These are phyloP conservation scores for Neotoma lepida DNA, from an alignment of 2,113 vertebrate genomes.

Conservation along the genomic window DNA sequence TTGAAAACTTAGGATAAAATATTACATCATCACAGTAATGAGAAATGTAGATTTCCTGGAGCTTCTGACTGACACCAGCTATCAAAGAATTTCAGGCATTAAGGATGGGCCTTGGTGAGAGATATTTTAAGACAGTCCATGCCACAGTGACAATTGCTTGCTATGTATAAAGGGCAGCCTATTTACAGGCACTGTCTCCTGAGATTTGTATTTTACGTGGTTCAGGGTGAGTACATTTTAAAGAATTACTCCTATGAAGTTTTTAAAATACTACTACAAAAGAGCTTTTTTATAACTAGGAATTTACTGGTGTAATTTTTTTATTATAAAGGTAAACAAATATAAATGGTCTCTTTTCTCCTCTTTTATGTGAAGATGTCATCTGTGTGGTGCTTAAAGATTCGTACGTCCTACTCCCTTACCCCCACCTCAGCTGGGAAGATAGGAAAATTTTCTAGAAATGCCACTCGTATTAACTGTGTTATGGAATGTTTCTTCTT, in stretches of 20 bases:
- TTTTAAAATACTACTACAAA: slow-evolving; percentile 9
- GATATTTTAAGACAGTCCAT: slow-evolving; percentile 78
- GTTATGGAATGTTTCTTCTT: neutral
- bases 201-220: slow-evolving; percentile 50
- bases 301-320: slow-evolving; percentile 32
- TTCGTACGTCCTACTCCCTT: neutral
- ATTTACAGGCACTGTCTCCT: slow-evolving; percentile 46
- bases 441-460: neutral
- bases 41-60: slow-evolving; percentile 49
- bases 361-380: neutral
- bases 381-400: slow-evolving; percentile 4
- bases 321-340: slow-evolving; percentile 23
- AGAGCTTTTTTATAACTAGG: slow-evolving; percentile 16
- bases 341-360: neutral
- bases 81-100: slow-evolving; percentile 76
- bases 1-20: slow-evolving; percentile 31
- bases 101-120: slow-evolving; percentile 63
- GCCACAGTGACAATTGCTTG: slow-evolving; percentile 74
- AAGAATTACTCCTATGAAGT: neutral
- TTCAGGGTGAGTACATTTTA: slow-evolving; percentile 69
- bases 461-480: neutral
- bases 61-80: slow-evolving; percentile 61
- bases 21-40: slow-evolving; percentile 1
- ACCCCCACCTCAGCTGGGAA: neutral
- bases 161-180: slow-evolving; percentile 57